These are phyloP conservation scores for Lordiphosa fenestrarum DNA, from an alignment of 2,888 invertebrate genomes.

Conservation along the genomic window DNA sequence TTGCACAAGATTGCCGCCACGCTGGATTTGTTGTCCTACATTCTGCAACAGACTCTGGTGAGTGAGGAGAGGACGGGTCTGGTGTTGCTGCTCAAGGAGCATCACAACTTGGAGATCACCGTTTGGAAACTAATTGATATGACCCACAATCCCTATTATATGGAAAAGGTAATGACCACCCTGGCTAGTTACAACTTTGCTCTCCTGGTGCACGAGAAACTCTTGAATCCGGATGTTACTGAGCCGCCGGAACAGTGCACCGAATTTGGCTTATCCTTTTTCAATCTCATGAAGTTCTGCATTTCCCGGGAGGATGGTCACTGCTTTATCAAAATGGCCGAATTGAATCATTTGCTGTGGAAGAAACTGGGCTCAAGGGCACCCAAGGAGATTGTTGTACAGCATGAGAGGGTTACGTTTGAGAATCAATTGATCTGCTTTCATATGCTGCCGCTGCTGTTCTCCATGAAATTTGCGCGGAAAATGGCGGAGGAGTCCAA, in stretches of 20 bases:
- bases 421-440: conserved; percentile 84
- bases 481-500: conserved; percentile 47
- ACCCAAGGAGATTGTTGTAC: conserved; percentile 77
- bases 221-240: conserved; percentile 52
- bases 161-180: conserved; percentile 68
- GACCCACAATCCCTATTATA: conserved; percentile 77
- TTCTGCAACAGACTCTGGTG: conserved; percentile 82
- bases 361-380: conserved; percentile 77
- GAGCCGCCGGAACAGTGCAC: conserved; percentile 72
- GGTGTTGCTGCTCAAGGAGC: conserved; percentile 75
- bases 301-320: conserved; percentile 73
- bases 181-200: conserved; percentile 75
- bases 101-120: conserved; percentile 74
- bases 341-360: conserved; percentile 80
- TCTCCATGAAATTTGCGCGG: conserved; percentile 77
- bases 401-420: conserved; percentile 79
- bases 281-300: conserved; percentile 79
- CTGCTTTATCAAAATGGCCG: conserved; percentile 78
- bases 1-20: conserved; percentile 82
- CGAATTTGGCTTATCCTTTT: conserved; percentile 77
- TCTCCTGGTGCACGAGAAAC: conserved; percentile 74
- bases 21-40: conserved; percentile 82
- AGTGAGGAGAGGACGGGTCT: conserved; percentile 79
- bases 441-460: conserved; percentile 84
- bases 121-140: conserved; percentile 78